A percentile compares a stretch with the other conserved stretches of the same genome.
Evolutionary conservation across 1,140 invertebrate species (phyloP).

Genomic region (Drosophila pandora): DNA sequence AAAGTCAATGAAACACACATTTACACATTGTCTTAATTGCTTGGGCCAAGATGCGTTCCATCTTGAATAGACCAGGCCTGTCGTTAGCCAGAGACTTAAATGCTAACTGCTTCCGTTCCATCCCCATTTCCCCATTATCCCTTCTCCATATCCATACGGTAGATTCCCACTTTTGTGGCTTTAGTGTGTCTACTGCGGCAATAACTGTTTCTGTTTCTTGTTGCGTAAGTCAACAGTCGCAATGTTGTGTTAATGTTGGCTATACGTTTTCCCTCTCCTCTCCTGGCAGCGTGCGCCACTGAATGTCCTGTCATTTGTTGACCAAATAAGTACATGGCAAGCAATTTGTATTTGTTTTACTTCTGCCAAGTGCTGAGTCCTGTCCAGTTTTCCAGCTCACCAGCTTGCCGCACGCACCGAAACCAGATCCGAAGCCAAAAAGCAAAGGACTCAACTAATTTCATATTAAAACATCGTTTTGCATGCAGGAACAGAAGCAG

Average conservation of each 20-base stretch:
- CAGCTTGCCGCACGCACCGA: constrained; percentile 52
- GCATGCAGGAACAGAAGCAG: constrained; percentile 69
- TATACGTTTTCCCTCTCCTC: constrained; percentile 54
- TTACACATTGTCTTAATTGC: constrained; percentile 64
- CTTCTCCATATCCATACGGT: background rate
- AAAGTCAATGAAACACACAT: constrained; percentile 54
- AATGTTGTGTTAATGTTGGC: constrained; percentile 79
- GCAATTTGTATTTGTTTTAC: constrained; percentile 82
- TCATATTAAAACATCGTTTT: constrained; percentile 83
- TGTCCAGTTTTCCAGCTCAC: constrained; percentile 30
- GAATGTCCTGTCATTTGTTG: constrained; percentile 80
- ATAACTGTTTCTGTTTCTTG: constrained; percentile 74
- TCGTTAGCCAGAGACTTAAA: constrained; percentile 31
- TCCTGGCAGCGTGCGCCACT: constrained; percentile 30
- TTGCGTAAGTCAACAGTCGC: constrained; percentile 78
- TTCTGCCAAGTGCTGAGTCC: constrained; percentile 55
- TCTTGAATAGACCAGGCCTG: constrained; percentile 23
- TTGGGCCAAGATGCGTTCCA: constrained; percentile 16
- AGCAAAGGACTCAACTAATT: constrained; percentile 81
- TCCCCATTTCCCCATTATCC: background rate
- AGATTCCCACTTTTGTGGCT: constrained; percentile 24
- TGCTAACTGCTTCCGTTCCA: constrained; percentile 28
- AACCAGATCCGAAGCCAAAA: constrained; percentile 53
- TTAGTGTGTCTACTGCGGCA: constrained; percentile 31
- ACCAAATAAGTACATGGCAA: constrained; percentile 81